Conservation (phyloP, 2,113 vertebrate species). For the Echinops telfairi region DNA sequence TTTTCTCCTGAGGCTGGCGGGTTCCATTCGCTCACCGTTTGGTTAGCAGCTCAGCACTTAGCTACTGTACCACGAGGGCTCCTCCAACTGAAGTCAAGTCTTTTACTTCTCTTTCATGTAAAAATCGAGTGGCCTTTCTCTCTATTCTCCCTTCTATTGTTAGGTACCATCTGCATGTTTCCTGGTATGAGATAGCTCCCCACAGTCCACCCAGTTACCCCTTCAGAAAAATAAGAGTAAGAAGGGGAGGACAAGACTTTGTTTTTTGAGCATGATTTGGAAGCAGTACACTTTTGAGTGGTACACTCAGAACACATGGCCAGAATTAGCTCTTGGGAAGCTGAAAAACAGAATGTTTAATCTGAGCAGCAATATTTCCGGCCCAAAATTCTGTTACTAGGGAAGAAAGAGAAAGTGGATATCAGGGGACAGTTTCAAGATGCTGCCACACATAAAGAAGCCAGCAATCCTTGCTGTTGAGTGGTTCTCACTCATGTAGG, state of each 20-base stretch:
- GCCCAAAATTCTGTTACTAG: conserved; percentile 45
- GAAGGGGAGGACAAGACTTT: neutral
- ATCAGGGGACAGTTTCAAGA: conserved; percentile 47
- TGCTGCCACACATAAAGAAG: neutral
- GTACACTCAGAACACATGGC: neutral
- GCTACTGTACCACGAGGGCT: no score
- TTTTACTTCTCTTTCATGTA: conserved; percentile 21
- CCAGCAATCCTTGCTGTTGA: no score
- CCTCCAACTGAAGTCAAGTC: neutral
- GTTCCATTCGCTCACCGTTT: no score
- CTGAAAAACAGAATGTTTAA: conserved; percentile 34
- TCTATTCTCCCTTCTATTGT: neutral
- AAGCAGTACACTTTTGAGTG: neutral
- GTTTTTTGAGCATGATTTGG: neutral
- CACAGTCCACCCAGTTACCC: neutral
- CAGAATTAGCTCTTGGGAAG: neutral
- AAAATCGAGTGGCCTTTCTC: neutral
- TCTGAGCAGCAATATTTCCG: neutral
- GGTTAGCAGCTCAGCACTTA: no score
- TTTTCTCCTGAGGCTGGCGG: no score
- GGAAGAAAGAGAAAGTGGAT: conserved; percentile 3
- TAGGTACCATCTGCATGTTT: neutral
- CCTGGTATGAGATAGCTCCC: neutral
- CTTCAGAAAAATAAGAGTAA: neutral
- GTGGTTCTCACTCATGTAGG: no score